phyloP scores from a whole-genome alignment of 1,140 invertebrate genomes.

The Ostrea edulis region DNA sequence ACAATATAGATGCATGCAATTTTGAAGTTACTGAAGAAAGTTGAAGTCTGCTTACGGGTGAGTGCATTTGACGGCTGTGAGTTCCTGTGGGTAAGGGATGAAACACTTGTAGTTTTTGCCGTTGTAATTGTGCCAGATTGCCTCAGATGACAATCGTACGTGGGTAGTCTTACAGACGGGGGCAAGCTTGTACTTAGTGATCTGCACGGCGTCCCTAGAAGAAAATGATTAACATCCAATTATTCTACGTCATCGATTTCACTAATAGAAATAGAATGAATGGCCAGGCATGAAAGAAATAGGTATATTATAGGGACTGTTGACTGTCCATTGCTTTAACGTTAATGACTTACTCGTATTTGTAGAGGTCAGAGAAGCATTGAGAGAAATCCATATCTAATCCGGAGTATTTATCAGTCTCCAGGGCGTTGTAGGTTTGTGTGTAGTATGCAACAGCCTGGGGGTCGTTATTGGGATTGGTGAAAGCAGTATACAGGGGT shows the following conservation, averaged over 20 bases:
- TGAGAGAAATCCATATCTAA: neutral
- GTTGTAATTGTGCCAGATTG: constrained; percentile 28
- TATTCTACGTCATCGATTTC: neutral
- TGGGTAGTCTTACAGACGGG: neutral
- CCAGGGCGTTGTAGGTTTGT: neutral
- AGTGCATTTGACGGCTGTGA: neutral
- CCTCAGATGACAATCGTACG: neutral
- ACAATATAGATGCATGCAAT: no score
- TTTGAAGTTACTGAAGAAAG: no score
- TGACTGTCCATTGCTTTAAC: neutral
- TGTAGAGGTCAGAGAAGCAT: constrained; percentile 21
- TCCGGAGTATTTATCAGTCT: neutral
- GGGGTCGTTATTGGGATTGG: neutral
- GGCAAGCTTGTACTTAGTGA: constrained; percentile 17
- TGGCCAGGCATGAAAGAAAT: neutral
- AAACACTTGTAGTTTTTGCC: neutral
- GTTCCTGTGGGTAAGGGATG: neutral
- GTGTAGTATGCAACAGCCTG: neutral
- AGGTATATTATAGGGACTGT: neutral
- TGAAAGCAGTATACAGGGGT: neutral
- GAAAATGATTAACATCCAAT: neutral
- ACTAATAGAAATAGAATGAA: neutral
- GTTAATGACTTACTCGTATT: neutral
- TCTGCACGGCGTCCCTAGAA: neutral
- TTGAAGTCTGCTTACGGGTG: neutral